Base-by-base conservation (phyloP, 2,797 vertebrate species). In the Bucorvus abyssinicus region DNA sequence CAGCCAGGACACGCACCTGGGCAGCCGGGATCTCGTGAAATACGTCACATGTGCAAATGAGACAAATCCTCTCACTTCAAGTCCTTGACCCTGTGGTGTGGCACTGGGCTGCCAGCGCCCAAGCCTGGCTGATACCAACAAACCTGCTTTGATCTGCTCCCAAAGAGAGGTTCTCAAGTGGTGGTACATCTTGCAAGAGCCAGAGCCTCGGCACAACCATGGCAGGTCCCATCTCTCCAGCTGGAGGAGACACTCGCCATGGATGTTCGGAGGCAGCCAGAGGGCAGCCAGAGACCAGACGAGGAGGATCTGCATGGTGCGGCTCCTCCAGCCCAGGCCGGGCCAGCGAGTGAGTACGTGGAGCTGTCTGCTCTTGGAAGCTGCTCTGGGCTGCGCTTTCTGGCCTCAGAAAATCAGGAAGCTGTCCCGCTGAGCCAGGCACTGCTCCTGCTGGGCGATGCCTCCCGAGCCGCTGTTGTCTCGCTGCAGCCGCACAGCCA, bases 401-500 rank as follows among this genome's bases (percentile, higher is more conserved):
- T 73, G 59, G 55, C 75, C 79, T 45, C 56, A 38, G 79, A 49
- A 73, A 29, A 22, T 11, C 18, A 19, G 38, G n/a, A 44, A 64
- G 40, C 67, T 4, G 26, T 61, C 32, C 9, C 3, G 6, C 1
- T 26, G 50, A 56, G 26, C 38, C 1, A 0, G 14, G 57, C 23
- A 2, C 55, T 22, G 49, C 53, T 52, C 18, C 70, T 52, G 49
- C 45, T 49, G 47, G 50, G 50, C 3, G 1, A 19, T 27, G 63
- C 57, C 42, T 27, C 67, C 44, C 0, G 2, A 16, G 59, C 47
- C 36, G 21, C 56, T 32, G 20, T 6, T 24, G 40, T 44, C 69
- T 68, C 5, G 0, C 53, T 17, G 53, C 42, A 30, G 49, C 14
- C 2, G 1, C 14, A 5, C 8, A 2, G 36, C 61, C 0, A 0